Evolutionary conservation across 1,140 invertebrate species (phyloP), one percentile per base, ranked within the genome.

Genomic region (Arion vulgaris): DNA sequence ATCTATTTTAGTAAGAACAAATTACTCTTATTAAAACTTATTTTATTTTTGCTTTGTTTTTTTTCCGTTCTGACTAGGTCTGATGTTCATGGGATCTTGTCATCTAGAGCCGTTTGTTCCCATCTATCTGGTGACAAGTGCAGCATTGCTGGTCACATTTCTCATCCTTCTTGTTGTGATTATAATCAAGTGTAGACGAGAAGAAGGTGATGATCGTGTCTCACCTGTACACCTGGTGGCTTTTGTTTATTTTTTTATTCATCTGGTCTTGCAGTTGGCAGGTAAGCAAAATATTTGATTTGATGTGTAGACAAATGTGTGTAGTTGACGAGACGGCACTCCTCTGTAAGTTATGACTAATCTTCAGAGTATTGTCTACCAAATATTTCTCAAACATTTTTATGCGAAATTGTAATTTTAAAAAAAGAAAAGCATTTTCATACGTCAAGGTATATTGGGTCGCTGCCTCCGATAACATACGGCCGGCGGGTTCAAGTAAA

Each of bases 91-190:
- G n/a, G 28, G 28, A 17, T n/a, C 23, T 28, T 76, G 74, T 49
- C 74, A 11, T 11, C 1, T 76, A 4, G 74, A 76, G 4, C 49
- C 41, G 1, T 76, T 76, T 28, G 36, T 76, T 36, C 74, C 74
- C 4, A 36, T 76, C 23, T 76, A 76, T 38, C 51, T 76, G 34
- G 41, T 76, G 23, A 49, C 45, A 39, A 76, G 74, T 57, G 38
- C 74, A 28, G 9, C 49, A 0, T 73, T 82, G 5, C 39, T 74
- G 13, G 13, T 45, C 26, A 62, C 51, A 28, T 75, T 76, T 23
- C 36, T 76, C 39, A 45, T 68, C 73, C 76, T 77, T 73, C 81
- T 82, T 23, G 36, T 82, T 19, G 23, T 82, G 57, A 57, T 75
- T 28, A 76, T 82, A n/a, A 34, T 41, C 51, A 76, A 82, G 38